Base-by-base conservation (phyloP, 2,113 vertebrate species). In the Larimichthys crocea region DNA sequence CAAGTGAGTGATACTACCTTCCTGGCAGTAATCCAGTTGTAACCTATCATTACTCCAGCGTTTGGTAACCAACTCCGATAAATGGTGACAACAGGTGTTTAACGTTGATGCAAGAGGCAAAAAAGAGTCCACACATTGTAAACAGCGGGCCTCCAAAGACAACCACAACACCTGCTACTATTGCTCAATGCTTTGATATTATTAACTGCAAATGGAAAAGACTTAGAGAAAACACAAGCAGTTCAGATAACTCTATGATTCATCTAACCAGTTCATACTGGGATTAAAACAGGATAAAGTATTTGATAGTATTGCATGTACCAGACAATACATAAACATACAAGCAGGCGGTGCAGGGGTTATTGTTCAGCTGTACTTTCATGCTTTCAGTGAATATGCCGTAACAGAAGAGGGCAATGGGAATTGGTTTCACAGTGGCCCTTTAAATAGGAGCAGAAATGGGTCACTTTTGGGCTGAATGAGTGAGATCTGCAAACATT, bases 391-490 rank as follows among this genome's bases (percentile, higher is more conserved):
- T 66, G 70, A 55, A 31, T 29, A 12, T 12, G 14, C 24, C 26
- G 53, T 42, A 55, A 53, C 75, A 83, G 60, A 73, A 74, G 59
- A 61, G 76, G 46, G 66, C 65, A 82, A 29, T 78, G 74, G 70
- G 85, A 84, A 73, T 78, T 86, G 16, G 74, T 76, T 88, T 80
- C 55, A 89, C 73, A 70, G 19, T 81, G 78, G 74, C 78, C 80
- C 91, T 93, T 94, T 93, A 92, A 94, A 93, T 90, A 94, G 90
- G 84, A 82, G 79, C 86, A 83, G 70, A 94, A 93, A 86, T 92
- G 75, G 89, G 92, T 93, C 91, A 91, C 49, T 88, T 40, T 65
- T 80, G 76, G 79, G 80, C 75, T 80, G 73, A 66, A 63, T 42
- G 52, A 63, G 59, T 67, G 59, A 59, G 31, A 66, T 48, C 56